Conservation (phyloP, 2,888 invertebrate species). For the Geophilus truncorum region DNA sequence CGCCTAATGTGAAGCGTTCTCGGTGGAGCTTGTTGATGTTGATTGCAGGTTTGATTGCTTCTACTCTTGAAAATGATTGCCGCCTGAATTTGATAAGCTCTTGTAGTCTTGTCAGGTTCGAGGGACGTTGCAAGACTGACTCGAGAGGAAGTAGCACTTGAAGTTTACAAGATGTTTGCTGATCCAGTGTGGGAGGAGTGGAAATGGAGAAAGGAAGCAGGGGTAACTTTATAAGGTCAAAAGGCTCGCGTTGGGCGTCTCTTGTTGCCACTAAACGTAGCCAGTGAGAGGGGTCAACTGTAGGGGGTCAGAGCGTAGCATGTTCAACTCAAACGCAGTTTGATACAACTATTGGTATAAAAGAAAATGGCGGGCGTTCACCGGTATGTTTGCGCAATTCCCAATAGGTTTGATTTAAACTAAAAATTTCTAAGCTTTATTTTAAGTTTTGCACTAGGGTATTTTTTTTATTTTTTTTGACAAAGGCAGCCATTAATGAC, state of each 20-base stretch:
- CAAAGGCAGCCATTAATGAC: neutral
- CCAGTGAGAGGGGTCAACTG: constrained; percentile 24
- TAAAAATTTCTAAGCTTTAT: neutral
- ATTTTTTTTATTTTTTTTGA: neutral
- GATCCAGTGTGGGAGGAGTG: constrained; percentile 7
- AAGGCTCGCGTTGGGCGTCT: constrained; percentile 16
- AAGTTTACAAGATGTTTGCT: constrained; percentile 27
- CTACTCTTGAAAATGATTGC: constrained; percentile 11
- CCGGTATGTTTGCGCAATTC: neutral
- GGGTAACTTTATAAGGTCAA: constrained; percentile 27
- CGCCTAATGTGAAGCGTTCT: neutral
- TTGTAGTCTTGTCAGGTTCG: constrained; percentile 22
- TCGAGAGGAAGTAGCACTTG: constrained; percentile 18
- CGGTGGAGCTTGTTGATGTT: constrained; percentile 7
- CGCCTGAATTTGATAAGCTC: constrained; percentile 27
- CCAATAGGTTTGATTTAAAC: neutral
- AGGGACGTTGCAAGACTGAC: neutral
- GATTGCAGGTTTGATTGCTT: constrained; percentile 21
- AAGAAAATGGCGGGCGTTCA: constrained; percentile 1
- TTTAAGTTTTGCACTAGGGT: neutral
- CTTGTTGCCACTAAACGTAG: constrained; percentile 22
- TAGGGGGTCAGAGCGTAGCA: constrained; percentile 6
- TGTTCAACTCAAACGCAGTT: constrained; percentile 7
- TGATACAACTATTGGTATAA: neutral
- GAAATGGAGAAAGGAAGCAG: constrained; percentile 25